Conservation (phyloP, 2,113 vertebrate species). For the Colaptes auratus region DNA sequence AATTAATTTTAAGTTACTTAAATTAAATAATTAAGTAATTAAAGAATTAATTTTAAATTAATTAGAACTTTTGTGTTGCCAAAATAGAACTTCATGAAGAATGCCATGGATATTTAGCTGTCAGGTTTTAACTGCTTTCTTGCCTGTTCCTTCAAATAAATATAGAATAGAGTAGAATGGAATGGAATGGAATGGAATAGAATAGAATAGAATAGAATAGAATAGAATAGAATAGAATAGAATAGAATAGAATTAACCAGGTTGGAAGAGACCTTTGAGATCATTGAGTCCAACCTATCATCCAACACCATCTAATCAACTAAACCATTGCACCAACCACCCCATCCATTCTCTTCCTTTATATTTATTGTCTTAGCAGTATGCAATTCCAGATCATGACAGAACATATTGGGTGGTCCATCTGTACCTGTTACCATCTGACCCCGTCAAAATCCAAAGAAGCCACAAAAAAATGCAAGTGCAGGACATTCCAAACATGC, state of each 20-base stretch:
- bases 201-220: too few relatives aligned
- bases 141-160: not conserved
- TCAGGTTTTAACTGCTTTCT: not conserved
- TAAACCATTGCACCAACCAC: too few relatives aligned
- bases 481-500: not conserved
- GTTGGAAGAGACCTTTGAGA: too few relatives aligned
- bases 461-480: not conserved
- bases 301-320: too few relatives aligned
- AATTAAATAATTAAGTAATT: too few relatives aligned
- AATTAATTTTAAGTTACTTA: not conserved
- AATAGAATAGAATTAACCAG: too few relatives aligned
- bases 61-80: slow-evolving; percentile 8
- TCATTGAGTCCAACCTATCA: too few relatives aligned
- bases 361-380: not conserved
- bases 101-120: not conserved
- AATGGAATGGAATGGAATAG: too few relatives aligned
- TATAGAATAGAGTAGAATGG: too few relatives aligned
- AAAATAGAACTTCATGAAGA: not conserved
- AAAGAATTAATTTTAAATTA: not conserved
- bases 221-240: too few relatives aligned
- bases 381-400: not conserved
- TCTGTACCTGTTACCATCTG: not conserved
- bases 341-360: not conserved
- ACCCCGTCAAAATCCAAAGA: not conserved
- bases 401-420: not conserved